Conservation (phyloP, 2,797 vertebrate genomes). For the Notolepis coatsorum region DNA sequence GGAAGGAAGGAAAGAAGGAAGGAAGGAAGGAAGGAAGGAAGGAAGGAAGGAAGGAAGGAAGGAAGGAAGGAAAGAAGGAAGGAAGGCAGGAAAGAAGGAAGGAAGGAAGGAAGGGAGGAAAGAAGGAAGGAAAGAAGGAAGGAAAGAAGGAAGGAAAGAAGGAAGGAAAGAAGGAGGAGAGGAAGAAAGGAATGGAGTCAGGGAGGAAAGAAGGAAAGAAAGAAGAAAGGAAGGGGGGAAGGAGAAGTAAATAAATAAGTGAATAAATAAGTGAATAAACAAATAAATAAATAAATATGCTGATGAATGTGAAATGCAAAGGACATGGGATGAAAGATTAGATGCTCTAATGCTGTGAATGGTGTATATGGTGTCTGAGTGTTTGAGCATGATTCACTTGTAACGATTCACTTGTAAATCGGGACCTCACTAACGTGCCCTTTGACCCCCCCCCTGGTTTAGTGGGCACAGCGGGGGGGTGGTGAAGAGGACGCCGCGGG, state of each 20-base stretch:
- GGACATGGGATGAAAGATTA: conserved; percentile 50
- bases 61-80: not conserved
- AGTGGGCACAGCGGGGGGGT: conserved; percentile 13
- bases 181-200: not conserved
- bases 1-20: not conserved
- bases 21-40: not conserved
- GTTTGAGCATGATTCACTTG: conserved; percentile 43
- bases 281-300: conserved; percentile 33
- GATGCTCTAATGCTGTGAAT: conserved; percentile 41
- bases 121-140: not conserved
- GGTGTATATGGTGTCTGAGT: conserved; percentile 35
- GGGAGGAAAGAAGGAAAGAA: not conserved
- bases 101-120: not conserved
- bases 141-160: not conserved
- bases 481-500: conserved; percentile 31
- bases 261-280: conserved; percentile 39
- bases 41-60: not conserved
- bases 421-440: conserved; percentile 44
- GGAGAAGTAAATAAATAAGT: conserved; percentile 27
- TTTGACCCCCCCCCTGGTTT: conserved; percentile 48
- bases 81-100: not conserved
- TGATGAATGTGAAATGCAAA: conserved; percentile 53
- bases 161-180: not conserved
- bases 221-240: conserved; percentile 1
- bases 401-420: conserved; percentile 28